A percentile compares a stretch with the other conserved stretches of the same genome.
Conservation (phyloP, 2,113 vertebrate species). For the Heteronetta atricapilla region DNA sequence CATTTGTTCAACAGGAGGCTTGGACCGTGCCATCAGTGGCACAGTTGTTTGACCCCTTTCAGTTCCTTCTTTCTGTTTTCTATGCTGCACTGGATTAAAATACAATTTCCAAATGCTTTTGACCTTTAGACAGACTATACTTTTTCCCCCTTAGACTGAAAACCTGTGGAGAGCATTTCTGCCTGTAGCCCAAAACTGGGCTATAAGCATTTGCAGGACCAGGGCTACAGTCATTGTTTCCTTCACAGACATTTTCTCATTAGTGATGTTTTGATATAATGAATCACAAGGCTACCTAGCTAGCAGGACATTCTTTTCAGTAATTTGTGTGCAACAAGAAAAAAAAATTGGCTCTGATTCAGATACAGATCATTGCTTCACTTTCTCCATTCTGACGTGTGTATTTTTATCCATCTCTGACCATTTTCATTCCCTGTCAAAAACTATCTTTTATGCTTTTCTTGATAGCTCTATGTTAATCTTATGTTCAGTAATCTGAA, state of each 20-base stretch:
- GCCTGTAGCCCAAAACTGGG: background rate
- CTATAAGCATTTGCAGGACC: background rate
- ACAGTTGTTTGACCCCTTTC: background rate
- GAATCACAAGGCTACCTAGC: background rate
- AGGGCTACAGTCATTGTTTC: background rate
- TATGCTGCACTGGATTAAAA: background rate
- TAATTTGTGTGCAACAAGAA: slow-evolving; percentile 22
- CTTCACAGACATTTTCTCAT: slow-evolving; percentile 5
- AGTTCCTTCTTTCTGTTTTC: background rate
- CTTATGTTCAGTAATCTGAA: slow-evolving; percentile 52
- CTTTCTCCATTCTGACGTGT: slow-evolving; percentile 6
- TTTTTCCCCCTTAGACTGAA: slow-evolving; percentile 1
- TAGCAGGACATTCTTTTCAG: slow-evolving; percentile 21
- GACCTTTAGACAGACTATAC: background rate
- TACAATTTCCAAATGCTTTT: slow-evolving; percentile 17
- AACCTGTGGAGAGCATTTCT: slow-evolving; percentile 11
- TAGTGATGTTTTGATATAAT: background rate
- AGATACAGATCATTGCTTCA: slow-evolving; percentile 50
- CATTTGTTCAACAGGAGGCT: background rate
- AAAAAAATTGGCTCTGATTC: slow-evolving; percentile 14
- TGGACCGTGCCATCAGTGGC: background rate
- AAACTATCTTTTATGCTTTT: slow-evolving; percentile 41
- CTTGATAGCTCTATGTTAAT: slow-evolving; percentile 56
- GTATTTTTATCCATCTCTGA: slow-evolving; percentile 28
- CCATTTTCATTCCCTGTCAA: slow-evolving; percentile 51